Conservation (phyloP, 2,113 vertebrate genomes). For the Rhynchopsitta pachyrhyncha region DNA sequence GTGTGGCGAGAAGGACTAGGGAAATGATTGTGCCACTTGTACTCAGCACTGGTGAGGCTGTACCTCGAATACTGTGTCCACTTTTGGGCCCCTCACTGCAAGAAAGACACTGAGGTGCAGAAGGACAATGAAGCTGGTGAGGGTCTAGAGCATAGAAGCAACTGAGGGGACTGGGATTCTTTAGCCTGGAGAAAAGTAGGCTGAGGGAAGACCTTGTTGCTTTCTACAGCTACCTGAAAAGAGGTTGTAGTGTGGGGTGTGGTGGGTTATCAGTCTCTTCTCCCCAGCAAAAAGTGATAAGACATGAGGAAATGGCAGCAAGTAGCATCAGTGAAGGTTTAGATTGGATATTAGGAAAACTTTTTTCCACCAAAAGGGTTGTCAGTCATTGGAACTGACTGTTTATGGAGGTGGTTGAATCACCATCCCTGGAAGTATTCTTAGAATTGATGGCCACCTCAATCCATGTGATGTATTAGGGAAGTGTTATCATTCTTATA, state of each 20-base stretch:
- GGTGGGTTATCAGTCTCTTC: neutral
- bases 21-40: neutral
- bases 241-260: neutral
- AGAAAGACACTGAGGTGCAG: neutral
- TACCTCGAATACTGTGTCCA: neutral
- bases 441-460: neutral
- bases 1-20: neutral
- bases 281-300: neutral
- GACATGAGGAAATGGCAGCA: neutral
- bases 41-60: neutral
- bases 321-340: neutral
- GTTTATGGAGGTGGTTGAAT: neutral
- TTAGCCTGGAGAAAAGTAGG: neutral
- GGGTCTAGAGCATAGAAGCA: neutral
- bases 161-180: neutral
- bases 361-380: neutral
- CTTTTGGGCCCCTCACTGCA: neutral
- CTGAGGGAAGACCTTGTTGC: neutral
- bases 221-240: neutral
- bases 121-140: neutral
- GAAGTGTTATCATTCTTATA: neutral
- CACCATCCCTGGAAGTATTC: neutral
- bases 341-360: neutral
- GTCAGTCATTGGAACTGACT: neutral
- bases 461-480: neutral